A percentile compares a stretch with the other conserved stretches of the same genome.
These are phyloP conservation scores for Oxyruncus cristatus DNA, from an alignment of 2,113 vertebrate species.

Conservation along the genomic window DNA sequence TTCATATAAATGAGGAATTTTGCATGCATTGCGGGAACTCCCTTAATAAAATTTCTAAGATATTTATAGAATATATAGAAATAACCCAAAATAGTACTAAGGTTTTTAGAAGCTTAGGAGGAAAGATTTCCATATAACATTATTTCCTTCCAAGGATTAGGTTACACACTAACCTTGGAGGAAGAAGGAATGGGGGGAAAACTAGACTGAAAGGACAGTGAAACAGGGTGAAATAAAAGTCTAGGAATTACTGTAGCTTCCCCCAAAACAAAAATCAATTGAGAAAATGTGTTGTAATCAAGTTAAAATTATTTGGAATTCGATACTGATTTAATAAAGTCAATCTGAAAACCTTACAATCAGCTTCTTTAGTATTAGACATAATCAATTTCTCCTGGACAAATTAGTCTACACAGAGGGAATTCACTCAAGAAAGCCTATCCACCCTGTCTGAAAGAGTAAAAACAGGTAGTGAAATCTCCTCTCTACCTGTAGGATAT, in stretches of 20 bases:
- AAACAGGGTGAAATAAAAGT: not conserved
- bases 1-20: not conserved
- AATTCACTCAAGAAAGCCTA: not conserved
- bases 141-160: not conserved
- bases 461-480: not conserved
- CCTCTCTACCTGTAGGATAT: not conserved
- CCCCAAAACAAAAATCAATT: not conserved
- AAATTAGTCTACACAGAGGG: not conserved
- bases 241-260: not conserved
- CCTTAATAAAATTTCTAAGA: not conserved
- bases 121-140: not conserved
- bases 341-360: not conserved
- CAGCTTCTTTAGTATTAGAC: not conserved
- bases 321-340: not conserved
- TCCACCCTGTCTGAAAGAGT: not conserved
- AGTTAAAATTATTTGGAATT: not conserved
- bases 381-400: not conserved
- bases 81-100: not conserved
- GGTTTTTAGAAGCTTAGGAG: not conserved
- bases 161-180: not conserved
- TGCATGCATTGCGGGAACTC: not conserved
- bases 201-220: not conserved
- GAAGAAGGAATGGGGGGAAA: not conserved
- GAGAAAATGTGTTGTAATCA: not conserved
- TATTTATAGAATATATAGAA: not conserved